Evolutionary conservation across 1,140 invertebrate species (phyloP).

Genomic region (Nilaparvata lugens): DNA sequence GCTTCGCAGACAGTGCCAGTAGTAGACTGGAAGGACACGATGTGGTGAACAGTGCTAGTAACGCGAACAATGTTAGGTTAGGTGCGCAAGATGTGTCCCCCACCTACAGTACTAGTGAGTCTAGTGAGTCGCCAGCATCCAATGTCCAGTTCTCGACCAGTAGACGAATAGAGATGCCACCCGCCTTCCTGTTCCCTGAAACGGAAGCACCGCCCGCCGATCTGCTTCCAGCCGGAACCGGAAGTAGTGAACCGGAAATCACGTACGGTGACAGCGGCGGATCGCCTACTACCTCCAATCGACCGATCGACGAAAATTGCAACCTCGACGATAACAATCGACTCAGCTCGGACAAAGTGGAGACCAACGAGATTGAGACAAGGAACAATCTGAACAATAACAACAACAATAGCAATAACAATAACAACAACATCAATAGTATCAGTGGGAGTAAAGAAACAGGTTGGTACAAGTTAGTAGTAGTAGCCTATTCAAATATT

Average conservation of each 20-base stretch:
- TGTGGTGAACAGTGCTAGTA: not conserved
- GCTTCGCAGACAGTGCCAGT: too few species aligned
- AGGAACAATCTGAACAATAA: slow-evolving; percentile 22
- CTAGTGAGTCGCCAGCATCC: not conserved
- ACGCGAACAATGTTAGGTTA: not conserved
- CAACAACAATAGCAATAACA: slow-evolving; percentile 36
- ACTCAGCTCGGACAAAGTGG: slow-evolving; percentile 20
- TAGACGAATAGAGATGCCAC: slow-evolving; percentile 69
- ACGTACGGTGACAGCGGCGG: too few species aligned
- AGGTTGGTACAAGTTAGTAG: slow-evolving; percentile 4
- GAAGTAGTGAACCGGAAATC: slow-evolving; percentile 35
- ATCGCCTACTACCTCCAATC: slow-evolving; percentile 3
- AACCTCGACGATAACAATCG: slow-evolving; percentile 37
- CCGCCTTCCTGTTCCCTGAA: slow-evolving; percentile 68
- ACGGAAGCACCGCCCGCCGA: slow-evolving; percentile 51
- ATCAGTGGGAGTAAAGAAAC: not conserved
- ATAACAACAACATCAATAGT: slow-evolving; percentile 1
- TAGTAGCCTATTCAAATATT: too few species aligned
- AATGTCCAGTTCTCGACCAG: slow-evolving; percentile 47
- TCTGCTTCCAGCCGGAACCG: slow-evolving; percentile 34
- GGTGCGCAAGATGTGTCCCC: too few species aligned
- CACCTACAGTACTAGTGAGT: not conserved
- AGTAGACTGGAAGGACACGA: too few species aligned
- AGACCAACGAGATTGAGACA: slow-evolving; percentile 12
- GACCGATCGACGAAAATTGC: slow-evolving; percentile 33